phyloP scores from a whole-genome alignment of 2,888 invertebrate genomes.

The Alsophila aescularia region DNA sequence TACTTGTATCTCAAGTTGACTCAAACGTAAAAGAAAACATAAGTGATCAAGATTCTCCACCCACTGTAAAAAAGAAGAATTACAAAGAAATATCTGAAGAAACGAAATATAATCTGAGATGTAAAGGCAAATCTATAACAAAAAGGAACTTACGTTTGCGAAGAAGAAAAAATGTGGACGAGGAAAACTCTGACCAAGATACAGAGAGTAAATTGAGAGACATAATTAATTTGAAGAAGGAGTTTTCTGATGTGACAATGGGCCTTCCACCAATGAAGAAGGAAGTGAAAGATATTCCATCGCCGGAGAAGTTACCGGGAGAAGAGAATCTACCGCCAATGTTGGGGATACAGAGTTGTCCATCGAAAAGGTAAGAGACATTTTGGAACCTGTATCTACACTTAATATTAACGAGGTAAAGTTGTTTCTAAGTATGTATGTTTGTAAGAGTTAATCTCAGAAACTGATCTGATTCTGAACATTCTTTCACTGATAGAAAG shows the following conservation, averaged over 20 bases:
- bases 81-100: constrained; percentile 27
- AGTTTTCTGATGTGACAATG: constrained; percentile 72
- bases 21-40: constrained; percentile 19
- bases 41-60: constrained; percentile 19
- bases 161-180: constrained; percentile 49
- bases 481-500: too few species aligned
- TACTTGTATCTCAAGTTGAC: constrained; percentile 52
- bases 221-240: constrained; percentile 67
- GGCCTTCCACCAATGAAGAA: constrained; percentile 60
- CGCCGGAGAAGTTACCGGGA: constrained; percentile 58
- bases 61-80: background rate
- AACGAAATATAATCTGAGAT: constrained; percentile 64
- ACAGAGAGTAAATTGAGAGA: constrained; percentile 63
- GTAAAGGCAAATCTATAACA: constrained; percentile 41
- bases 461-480: too few species aligned
- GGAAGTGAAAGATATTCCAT: constrained; percentile 61
- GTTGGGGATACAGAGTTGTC: constrained; percentile 67
- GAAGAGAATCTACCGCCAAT: constrained; percentile 64
- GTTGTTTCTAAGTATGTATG: too few species aligned
- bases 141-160: constrained; percentile 62
- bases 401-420: too few species aligned
- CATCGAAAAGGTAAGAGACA: constrained; percentile 66
- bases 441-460: too few species aligned
- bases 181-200: constrained; percentile 44
- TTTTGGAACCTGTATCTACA: too few species aligned